Conservation (phyloP, 2,888 invertebrate species). For the Heliconius hortense region DNA sequence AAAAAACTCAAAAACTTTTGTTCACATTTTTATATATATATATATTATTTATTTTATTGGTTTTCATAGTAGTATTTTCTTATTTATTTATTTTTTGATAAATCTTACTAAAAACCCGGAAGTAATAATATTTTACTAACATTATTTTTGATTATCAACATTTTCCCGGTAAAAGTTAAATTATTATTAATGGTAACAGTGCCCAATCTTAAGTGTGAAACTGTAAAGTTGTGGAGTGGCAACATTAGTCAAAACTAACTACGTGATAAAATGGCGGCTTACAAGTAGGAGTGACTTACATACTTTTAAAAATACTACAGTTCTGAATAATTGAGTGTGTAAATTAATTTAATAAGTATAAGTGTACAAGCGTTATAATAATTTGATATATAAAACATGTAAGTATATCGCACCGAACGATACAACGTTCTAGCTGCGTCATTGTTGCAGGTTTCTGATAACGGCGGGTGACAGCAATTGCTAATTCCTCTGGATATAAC, state of each 20-base stretch:
- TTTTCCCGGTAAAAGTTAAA: background rate
- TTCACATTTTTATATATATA: background rate
- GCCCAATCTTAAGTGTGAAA: background rate
- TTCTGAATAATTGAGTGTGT: slow-evolving; percentile 49
- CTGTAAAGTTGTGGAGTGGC: slow-evolving; percentile 3
- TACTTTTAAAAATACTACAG: slow-evolving; percentile 56
- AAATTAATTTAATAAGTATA: slow-evolving; percentile 36
- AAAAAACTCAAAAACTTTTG: too few species aligned
- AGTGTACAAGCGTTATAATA: slow-evolving; percentile 33
- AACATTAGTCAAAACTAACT: slow-evolving; percentile 35
- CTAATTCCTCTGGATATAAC: slow-evolving; percentile 59
- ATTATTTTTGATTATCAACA: background rate
- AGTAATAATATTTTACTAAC: background rate
- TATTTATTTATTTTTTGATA: background rate
- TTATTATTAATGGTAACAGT: background rate
- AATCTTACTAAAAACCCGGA: background rate
- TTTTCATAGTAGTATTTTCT: background rate
- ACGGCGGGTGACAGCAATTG: slow-evolving; percentile 64
- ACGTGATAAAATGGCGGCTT: slow-evolving; percentile 74
- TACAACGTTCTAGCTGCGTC: slow-evolving; percentile 47
- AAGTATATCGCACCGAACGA: slow-evolving; percentile 52
- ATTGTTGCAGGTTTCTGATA: slow-evolving; percentile 64
- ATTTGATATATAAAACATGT: slow-evolving; percentile 50
- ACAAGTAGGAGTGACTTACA: slow-evolving; percentile 53
- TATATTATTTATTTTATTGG: background rate